A percentile compares a stretch with the other conserved stretches of the same genome.
phyloP scores from a whole-genome alignment of 2,113 vertebrate species.

The Phrynosoma blainvillii region DNA sequence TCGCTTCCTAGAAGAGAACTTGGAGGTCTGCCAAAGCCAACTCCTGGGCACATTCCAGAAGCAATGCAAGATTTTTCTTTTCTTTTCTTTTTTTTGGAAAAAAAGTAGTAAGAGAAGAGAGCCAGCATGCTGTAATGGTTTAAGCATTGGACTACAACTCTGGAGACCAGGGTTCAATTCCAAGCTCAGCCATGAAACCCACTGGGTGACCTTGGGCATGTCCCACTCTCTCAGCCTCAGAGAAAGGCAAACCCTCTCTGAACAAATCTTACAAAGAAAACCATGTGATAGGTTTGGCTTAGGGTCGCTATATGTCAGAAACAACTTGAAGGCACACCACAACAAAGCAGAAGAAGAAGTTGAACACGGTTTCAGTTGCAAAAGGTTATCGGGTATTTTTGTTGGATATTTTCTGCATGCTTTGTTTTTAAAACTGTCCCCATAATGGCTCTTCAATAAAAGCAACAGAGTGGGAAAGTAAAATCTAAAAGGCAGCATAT shows the following conservation, averaged over 20 bases:
- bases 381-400: background rate
- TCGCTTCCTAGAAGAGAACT: slow-evolving; percentile 30
- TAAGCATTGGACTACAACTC: too few relatives aligned
- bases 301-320: too few relatives aligned
- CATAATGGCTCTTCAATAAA: background rate
- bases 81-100: too few relatives aligned
- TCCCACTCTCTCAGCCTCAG: too few relatives aligned
- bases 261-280: too few relatives aligned
- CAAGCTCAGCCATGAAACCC: too few relatives aligned
- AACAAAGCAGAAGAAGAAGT: background rate
- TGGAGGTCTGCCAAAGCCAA: slow-evolving; percentile 30
- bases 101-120: background rate
- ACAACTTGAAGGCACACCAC: too few relatives aligned
- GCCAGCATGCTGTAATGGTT: too few relatives aligned
- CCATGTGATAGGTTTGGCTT: too few relatives aligned
- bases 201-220: too few relatives aligned
- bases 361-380: slow-evolving; percentile 12
- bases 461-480: background rate
- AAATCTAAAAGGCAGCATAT: background rate
- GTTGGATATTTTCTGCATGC: background rate
- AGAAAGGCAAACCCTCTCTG: too few relatives aligned
- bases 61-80: background rate
- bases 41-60: slow-evolving; percentile 4
- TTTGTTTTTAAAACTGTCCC: background rate
- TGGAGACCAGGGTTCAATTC: too few relatives aligned